A percentile compares a stretch with the other conserved stretches of the same genome.
Evolutionary conservation across 2,113 vertebrate genomes (phyloP).

Genomic region (Oreotragus oreotragus): DNA sequence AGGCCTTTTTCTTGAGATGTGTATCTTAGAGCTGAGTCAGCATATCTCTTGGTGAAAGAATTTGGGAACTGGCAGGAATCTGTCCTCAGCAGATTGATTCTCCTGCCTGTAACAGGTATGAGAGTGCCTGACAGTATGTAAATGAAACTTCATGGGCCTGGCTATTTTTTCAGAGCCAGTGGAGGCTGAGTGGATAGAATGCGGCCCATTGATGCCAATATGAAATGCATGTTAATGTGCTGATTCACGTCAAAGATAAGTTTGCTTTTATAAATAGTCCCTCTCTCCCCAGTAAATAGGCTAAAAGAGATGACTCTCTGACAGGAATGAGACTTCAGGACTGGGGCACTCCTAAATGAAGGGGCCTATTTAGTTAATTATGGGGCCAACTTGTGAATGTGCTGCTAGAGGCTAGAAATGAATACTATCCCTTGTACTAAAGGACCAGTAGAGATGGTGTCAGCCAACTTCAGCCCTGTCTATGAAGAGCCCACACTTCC

Average conservation of each 20-base stretch:
- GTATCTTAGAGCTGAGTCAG: not conserved
- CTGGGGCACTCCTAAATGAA: constrained; percentile 56
- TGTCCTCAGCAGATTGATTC: not conserved
- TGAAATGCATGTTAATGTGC: constrained; percentile 48
- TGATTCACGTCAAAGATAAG: constrained; percentile 56
- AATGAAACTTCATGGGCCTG: not conserved
- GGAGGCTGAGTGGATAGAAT: not conserved
- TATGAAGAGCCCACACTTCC: constrained; percentile 57
- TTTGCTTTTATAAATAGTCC: constrained; percentile 52
- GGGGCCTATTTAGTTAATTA: constrained; percentile 68
- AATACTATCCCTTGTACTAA: constrained; percentile 61
- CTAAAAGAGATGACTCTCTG: constrained; percentile 50
- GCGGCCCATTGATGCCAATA: not conserved
- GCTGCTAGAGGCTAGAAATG: constrained; percentile 46
- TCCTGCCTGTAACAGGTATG: not conserved
- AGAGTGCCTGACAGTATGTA: not conserved
- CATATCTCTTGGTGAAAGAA: not conserved
- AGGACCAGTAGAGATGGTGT: constrained; percentile 33
- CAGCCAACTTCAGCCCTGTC: constrained; percentile 45
- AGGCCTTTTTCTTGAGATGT: not conserved
- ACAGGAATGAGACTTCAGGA: constrained; percentile 39
- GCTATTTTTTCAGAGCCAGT: not conserved
- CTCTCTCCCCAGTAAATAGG: constrained; percentile 40
- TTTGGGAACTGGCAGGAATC: not conserved
- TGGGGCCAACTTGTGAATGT: constrained; percentile 60